phyloP scores from a whole-genome alignment of 2,888 invertebrate genomes.

The Trachelus iudaicus region DNA sequence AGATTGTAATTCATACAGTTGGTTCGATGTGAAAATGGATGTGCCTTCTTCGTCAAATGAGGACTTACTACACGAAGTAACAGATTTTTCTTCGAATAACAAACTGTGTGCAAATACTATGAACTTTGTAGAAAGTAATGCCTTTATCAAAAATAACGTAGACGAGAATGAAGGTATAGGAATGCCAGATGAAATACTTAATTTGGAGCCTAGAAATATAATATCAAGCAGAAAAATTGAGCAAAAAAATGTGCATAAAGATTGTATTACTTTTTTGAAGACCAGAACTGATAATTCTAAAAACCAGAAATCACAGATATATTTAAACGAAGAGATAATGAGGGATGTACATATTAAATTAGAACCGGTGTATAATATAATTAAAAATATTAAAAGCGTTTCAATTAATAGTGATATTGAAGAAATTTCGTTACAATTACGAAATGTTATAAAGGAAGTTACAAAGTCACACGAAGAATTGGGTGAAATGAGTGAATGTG shows the following conservation, averaged over 20 bases:
- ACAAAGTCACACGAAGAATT: slow-evolving; percentile 41
- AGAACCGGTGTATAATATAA: slow-evolving; percentile 39
- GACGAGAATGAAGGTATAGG: too few species aligned
- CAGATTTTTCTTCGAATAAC: too few species aligned
- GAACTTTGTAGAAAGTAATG: too few species aligned
- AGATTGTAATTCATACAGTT: too few species aligned
- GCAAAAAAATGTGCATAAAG: too few species aligned
- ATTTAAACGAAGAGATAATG: slow-evolving; percentile 17
- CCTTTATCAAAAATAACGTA: too few species aligned
- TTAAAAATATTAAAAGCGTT: slow-evolving; percentile 30
- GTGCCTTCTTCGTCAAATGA: background rate
- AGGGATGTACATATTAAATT: slow-evolving; percentile 42
- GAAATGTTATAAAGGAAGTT: slow-evolving; percentile 38
- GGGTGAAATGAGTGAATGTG: slow-evolving; percentile 41
- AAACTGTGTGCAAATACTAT: too few species aligned
- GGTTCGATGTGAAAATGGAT: background rate
- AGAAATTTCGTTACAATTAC: slow-evolving; percentile 37
- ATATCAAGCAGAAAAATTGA: slow-evolving; percentile 7
- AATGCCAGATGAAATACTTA: too few species aligned
- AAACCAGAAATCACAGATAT: slow-evolving; percentile 5
- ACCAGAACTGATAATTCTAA: background rate
- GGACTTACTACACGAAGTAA: background rate
- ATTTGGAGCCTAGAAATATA: slow-evolving; percentile 6
- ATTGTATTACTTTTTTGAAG: background rate
- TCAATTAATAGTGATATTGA: slow-evolving; percentile 40